These are phyloP conservation scores for Parnassius apollo DNA, from an alignment of 2,888 invertebrate species.

Conservation along the genomic window DNA sequence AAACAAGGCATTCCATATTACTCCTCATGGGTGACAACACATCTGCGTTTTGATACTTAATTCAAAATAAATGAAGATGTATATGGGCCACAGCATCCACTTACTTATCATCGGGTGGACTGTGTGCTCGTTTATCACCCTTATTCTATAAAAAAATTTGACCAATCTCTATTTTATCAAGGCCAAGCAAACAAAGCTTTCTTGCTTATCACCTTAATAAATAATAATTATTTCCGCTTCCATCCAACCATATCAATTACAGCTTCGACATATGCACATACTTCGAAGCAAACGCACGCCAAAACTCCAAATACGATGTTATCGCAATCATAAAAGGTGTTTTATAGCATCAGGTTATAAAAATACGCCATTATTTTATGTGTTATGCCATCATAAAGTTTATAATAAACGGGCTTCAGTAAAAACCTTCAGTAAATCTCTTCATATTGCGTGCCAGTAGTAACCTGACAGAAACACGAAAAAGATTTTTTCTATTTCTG, in stretches of 20 bases:
- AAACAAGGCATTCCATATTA: too few relatives aligned
- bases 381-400: slow-evolving; percentile 74
- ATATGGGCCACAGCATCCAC: too few relatives aligned
- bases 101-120: too few relatives aligned
- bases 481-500: slow-evolving; percentile 20
- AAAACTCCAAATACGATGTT: slow-evolving; percentile 56
- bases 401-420: slow-evolving; percentile 72
- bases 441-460: slow-evolving; percentile 58
- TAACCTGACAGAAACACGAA: slow-evolving; percentile 29
- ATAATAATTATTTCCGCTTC: too few relatives aligned
- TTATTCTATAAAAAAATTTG: too few relatives aligned
- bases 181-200: too few relatives aligned
- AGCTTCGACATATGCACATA: slow-evolving; percentile 18
- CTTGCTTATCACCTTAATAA: too few relatives aligned
- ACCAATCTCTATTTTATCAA: too few relatives aligned
- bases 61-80: too few relatives aligned
- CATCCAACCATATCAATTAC: not conserved
- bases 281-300: slow-evolving; percentile 27
- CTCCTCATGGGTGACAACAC: too few relatives aligned
- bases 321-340: slow-evolving; percentile 71
- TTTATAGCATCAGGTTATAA: slow-evolving; percentile 72
- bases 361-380: slow-evolving; percentile 73
- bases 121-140: too few relatives aligned
- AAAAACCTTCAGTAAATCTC: slow-evolving; percentile 61
- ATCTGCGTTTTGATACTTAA: too few relatives aligned